A percentile compares a stretch with the other conserved stretches of the same genome.
phyloP scores from a whole-genome alignment of 2,797 vertebrate genomes.

The Meriones psammophilus region DNA sequence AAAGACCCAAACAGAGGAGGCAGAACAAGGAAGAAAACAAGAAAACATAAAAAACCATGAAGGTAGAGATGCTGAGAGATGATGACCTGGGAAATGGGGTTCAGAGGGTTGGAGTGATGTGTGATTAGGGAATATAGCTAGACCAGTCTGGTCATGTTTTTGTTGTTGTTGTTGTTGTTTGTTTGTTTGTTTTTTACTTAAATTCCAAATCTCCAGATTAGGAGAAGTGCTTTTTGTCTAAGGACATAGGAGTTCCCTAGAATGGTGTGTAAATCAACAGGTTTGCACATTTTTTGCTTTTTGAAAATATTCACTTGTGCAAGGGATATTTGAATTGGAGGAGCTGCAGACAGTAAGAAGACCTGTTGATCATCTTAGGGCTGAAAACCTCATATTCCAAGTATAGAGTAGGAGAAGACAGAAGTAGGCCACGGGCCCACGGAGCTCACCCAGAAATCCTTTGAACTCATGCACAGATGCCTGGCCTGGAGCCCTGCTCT shows the following conservation, averaged over 20 bases:
- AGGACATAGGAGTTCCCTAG: conserved; percentile 1
- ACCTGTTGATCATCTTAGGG: neutral
- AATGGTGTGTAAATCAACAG: neutral
- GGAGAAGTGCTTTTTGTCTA: neutral
- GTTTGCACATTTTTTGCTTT: conserved; percentile 59
- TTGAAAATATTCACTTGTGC: conserved; percentile 49
- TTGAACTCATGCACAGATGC: neutral
- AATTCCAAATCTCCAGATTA: conserved; percentile 53
- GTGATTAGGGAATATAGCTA: neutral
- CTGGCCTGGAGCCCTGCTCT: neutral
- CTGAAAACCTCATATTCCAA: neutral
- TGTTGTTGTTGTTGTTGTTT: neutral
- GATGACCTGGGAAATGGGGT: neutral
- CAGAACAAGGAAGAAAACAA: neutral
- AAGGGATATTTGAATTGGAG: neutral
- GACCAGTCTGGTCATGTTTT: conserved; percentile 11
- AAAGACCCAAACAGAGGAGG: neutral
- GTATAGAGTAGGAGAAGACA: neutral
- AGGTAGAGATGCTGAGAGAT: conserved; percentile 13
- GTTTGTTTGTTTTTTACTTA: too few species aligned
- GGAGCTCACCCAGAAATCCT: neutral
- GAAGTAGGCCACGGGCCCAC: neutral
- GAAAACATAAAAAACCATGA: neutral
- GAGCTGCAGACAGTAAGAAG: neutral
- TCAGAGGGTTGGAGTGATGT: neutral